phyloP scores from a whole-genome alignment of 2,797 vertebrate species.

The Ceyx erithaca region DNA sequence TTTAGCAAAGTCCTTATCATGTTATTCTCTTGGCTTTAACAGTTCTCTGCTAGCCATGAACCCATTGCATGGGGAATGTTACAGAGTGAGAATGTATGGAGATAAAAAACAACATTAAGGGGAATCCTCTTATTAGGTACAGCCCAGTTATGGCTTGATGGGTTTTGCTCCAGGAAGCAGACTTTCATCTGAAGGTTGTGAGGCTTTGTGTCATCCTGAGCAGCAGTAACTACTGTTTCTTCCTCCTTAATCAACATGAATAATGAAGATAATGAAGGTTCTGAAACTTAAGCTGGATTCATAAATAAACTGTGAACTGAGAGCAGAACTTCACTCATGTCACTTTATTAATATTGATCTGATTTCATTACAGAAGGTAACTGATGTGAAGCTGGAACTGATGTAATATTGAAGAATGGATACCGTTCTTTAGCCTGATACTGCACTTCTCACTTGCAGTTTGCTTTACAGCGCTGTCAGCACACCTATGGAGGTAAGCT shows the following conservation, averaged over 20 bases:
- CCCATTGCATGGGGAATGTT: background rate
- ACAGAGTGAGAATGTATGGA: background rate
- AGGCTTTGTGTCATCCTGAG: background rate
- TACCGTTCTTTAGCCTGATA: background rate
- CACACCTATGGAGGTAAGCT: background rate
- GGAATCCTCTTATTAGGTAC: background rate
- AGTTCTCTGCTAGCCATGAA: background rate
- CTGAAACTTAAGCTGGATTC: background rate
- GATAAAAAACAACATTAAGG: background rate
- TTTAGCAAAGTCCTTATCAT: background rate
- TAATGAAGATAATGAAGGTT: slow-evolving; percentile 15
- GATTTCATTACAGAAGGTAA: slow-evolving; percentile 9
- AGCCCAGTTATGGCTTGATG: background rate
- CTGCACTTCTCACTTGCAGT: background rate
- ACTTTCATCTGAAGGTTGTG: background rate
- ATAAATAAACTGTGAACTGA: slow-evolving; percentile 1
- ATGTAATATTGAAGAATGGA: background rate
- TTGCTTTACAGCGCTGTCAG: background rate
- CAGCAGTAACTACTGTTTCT: background rate
- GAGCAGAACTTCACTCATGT: slow-evolving; percentile 2
- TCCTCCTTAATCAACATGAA: background rate
- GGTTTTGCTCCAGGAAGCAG: background rate
- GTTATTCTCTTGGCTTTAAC: accelerated
- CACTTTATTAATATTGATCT: slow-evolving; percentile 43
- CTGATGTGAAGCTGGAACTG: background rate